Conservation (phyloP, 2,113 vertebrate species). For the Pseudolaguvia tuberculata region DNA sequence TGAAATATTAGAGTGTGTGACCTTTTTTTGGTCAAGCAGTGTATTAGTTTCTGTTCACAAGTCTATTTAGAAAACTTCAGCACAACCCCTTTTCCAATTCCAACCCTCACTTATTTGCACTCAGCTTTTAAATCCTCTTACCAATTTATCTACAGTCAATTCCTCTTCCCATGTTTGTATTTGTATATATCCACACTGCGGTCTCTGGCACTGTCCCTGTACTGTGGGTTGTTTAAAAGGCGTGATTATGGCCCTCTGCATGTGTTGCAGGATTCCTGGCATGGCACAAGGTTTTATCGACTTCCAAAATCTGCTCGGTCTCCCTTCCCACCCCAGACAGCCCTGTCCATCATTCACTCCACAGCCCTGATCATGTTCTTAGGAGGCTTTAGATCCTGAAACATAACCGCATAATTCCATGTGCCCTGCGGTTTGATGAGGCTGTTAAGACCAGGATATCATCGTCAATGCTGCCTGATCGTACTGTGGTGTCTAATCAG, state of each 20-base stretch:
- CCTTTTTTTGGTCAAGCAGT: too few species aligned
- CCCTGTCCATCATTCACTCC: conserved; percentile 47
- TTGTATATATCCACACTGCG: not conserved
- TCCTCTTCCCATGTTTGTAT: not conserved
- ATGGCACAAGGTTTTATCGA: conserved; percentile 56
- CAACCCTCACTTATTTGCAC: conserved; percentile 36
- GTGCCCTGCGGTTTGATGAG: conserved; percentile 28
- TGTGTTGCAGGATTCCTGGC: conserved; percentile 58
- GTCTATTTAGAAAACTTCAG: conserved; percentile 52
- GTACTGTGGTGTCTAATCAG: conserved; percentile 32
- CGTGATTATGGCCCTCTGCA: conserved; percentile 49
- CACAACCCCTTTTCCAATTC: conserved; percentile 23
- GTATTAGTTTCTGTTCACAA: conserved; percentile 56
- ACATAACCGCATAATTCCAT: conserved; percentile 19
- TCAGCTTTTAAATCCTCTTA: conserved; percentile 29
- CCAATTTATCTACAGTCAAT: not conserved
- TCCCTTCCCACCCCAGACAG: conserved; percentile 44
- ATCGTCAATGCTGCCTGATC: conserved; percentile 29
- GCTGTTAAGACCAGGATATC: conserved; percentile 31
- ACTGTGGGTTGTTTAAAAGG: conserved; percentile 47
- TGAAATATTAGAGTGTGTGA: too few species aligned
- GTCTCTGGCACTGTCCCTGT: conserved; percentile 17
- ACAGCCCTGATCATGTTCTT: conserved; percentile 29
- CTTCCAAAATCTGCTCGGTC: conserved; percentile 51
- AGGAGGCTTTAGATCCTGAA: conserved; percentile 16